phyloP scores from a whole-genome alignment of 92 coral and sea anemone genomes.

The Actinernus sp. region DNA sequence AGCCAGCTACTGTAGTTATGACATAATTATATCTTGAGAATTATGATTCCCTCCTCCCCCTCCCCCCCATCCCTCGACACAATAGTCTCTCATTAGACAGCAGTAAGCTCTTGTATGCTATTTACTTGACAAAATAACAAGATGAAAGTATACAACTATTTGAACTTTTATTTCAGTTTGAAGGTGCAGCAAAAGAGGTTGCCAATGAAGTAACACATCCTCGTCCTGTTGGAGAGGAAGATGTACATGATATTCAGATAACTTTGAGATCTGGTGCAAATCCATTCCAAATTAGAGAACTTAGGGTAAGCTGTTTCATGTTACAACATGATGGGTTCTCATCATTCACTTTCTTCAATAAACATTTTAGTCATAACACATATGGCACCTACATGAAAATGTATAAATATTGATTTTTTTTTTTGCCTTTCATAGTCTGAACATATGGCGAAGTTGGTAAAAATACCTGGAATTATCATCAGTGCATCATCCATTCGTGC shows the following conservation, averaged over 20 bases:
- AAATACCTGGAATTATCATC: slow-evolving; percentile 95
- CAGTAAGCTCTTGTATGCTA: no score
- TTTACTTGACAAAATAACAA: no score
- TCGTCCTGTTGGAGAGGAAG: slow-evolving; percentile 97
- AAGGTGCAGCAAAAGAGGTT: slow-evolving; percentile 92
- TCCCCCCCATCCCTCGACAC: no score
- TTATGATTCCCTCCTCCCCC: no score
- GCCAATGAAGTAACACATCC: slow-evolving; percentile 97
- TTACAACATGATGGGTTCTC: not conserved
- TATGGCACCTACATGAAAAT: no score
- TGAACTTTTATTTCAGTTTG: slow-evolving; percentile 62
- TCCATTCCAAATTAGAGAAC: slow-evolving; percentile 86
- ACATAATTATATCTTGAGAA: no score
- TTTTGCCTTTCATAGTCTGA: slow-evolving; percentile 71
- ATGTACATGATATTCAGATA: slow-evolving; percentile 92
- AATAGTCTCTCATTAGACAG: no score
- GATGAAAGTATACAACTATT: not conserved
- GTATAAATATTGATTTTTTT: not conserved
- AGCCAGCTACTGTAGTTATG: no score
- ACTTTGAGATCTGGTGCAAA: slow-evolving; percentile 90
- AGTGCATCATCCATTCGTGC: slow-evolving; percentile 98
- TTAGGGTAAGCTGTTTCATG: slow-evolving; percentile 68
- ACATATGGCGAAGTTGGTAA: slow-evolving; percentile 95
- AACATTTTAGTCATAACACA: no score
- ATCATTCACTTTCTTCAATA: not conserved